These are phyloP conservation scores for Apamea sordens DNA, from an alignment of 2,888 invertebrate genomes.

Conservation along the genomic window DNA sequence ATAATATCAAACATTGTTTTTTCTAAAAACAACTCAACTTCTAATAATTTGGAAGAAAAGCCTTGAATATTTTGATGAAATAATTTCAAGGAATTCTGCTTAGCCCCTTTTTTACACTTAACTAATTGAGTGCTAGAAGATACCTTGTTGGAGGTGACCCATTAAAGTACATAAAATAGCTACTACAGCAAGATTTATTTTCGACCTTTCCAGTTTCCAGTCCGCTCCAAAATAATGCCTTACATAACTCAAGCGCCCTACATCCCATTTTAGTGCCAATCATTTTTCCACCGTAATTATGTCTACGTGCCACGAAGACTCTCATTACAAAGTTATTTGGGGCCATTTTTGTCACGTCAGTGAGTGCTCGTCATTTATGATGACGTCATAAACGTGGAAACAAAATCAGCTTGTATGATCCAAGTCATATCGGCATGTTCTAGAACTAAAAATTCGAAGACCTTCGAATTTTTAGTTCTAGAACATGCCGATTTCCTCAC, in stretches of 20 bases:
- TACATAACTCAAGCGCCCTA: conserved; percentile 12
- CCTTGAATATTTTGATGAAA: too few species aligned
- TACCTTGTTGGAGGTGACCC: too few species aligned
- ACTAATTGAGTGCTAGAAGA: too few species aligned
- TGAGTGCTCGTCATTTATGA: neutral
- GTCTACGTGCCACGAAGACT: conserved; percentile 28
- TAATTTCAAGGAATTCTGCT: too few species aligned
- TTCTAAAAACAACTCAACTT: too few species aligned
- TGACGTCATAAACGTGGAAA: neutral
- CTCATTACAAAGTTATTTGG: conserved; percentile 28
- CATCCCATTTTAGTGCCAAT: conserved; percentile 41
- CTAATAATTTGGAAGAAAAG: too few species aligned
- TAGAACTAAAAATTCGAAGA: too few species aligned
- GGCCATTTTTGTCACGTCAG: conserved; percentile 33
- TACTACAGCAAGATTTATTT: neutral
- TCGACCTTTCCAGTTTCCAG: conserved; percentile 3
- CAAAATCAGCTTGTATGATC: neutral
- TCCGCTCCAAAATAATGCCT: conserved; percentile 6
- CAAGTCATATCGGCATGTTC: too few species aligned
- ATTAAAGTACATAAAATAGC: neutral
- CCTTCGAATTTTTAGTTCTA: neutral
- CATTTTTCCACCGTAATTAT: conserved; percentile 41
- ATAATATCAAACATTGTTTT: too few species aligned
- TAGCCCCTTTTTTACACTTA: too few species aligned
- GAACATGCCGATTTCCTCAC: neutral